Evolutionary conservation across 2,113 vertebrate genomes (phyloP).

Genomic region (Psammodynastes pulverulentus): DNA sequence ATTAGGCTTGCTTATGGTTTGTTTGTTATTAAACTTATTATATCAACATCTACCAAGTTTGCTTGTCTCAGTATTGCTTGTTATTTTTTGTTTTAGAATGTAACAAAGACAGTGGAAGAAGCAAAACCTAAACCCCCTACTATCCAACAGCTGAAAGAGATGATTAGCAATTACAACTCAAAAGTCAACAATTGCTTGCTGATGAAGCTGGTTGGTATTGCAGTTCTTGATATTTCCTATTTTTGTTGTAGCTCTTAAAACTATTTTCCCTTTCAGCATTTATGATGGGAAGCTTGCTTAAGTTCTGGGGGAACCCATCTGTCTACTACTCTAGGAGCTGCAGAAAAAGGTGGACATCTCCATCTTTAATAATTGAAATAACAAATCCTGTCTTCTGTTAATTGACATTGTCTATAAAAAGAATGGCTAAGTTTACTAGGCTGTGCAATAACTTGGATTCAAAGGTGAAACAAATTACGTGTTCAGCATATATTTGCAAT

Average conservation of each 20-base stretch:
- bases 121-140: conserved; percentile 67
- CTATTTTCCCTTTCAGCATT: background rate
- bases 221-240: background rate
- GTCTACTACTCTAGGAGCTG: background rate
- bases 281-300: background rate
- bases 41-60: background rate
- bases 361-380: background rate
- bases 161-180: conserved; percentile 85
- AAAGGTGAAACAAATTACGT: background rate
- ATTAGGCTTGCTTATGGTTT: background rate
- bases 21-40: background rate
- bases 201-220: conserved; percentile 86
- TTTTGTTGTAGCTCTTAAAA: background rate
- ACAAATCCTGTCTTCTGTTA: background rate
- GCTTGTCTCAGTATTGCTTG: background rate
- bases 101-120: conserved; percentile 68
- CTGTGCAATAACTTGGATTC: background rate
- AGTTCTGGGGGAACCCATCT: background rate
- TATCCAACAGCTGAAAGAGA: conserved; percentile 79
- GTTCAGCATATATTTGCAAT: background rate
- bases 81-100: conserved; percentile 69
- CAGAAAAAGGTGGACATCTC: background rate
- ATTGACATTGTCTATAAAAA: background rate
- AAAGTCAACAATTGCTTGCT: conserved; percentile 82
- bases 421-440: background rate